Evolutionary conservation across 2,888 invertebrate species (phyloP).

Genomic region (Notodromas monacha): DNA sequence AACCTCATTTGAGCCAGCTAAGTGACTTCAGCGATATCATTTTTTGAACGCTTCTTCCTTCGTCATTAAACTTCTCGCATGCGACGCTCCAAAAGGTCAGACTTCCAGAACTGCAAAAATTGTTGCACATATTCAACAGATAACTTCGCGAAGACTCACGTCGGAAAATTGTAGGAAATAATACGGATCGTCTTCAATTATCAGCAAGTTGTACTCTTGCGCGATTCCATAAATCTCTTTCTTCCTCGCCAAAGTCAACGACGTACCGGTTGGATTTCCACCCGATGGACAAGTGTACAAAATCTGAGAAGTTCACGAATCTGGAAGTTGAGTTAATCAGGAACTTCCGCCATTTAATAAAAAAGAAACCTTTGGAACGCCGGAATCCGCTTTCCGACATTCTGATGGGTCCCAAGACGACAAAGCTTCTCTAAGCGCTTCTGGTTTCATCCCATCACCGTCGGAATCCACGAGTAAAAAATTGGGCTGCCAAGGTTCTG

Average conservation of each 20-base stretch:
- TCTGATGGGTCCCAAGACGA: constrained; percentile 13
- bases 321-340: background rate
- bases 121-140: no score
- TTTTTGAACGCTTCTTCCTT: no score
- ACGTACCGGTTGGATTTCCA: constrained; percentile 37
- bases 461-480: constrained; percentile 34
- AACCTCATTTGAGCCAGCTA: no score
- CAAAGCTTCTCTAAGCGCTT: constrained; percentile 23
- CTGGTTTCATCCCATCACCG: constrained; percentile 28
- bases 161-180: constrained; percentile 37
- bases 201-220: constrained; percentile 36
- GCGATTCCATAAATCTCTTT: constrained; percentile 35
- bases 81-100: no score
- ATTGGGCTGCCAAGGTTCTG: constrained; percentile 30
- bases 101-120: no score
- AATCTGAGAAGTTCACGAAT: no score
- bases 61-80: no score
- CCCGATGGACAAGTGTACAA: constrained; percentile 42
- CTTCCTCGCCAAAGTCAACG: constrained; percentile 28
- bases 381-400: constrained; percentile 19
- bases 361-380: constrained; percentile 27
- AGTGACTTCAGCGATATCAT: no score
- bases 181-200: constrained; percentile 51
- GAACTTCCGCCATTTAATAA: background rate
- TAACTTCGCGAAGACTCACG: constrained; percentile 15